Evolutionary conservation across 1,140 invertebrate species (phyloP), one percentile per base, ranked within the genome.

Genomic region (Leptinotarsa lineolata): DNA sequence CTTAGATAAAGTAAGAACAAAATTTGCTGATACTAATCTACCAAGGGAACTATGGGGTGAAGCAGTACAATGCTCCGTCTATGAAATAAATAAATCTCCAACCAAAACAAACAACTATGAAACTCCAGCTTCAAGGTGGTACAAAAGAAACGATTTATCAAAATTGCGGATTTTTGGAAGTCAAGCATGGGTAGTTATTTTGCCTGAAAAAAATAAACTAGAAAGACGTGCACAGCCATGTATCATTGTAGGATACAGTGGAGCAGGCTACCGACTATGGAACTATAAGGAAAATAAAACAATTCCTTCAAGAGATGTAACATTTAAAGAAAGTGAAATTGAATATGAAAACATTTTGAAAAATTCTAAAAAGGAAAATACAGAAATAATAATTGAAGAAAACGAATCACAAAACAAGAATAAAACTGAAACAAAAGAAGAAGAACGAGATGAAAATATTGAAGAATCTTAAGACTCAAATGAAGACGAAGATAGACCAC

Each of bases 41-140:
- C 21, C 70, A 13, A 78, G 71, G 58, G 20, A 76, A 60, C 68
- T 81, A 24, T 83, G 81, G 81, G 48, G 78, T 71, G 81, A 82
- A 77, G 80, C 82, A 15, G 68, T 83, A 18, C n/a, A 22, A 13
- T 67, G 68, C 58, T 54, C 80, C 20, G 70, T 72, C 0, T 84
- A 81, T 58, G 21, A 81, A n/a, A n/a, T 82, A 24, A 85, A 84
- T 65, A 70, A 76, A 66, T 75, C 77, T 2, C 74, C 72, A 15
- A 73, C 54, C 2, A 46, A 3, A 44, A 68, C 68, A 22, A 20
- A 70, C 20, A 54, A 72, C 24, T 13, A 39, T 12, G 48, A 45
- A 8, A 6, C 39, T 4, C 44, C 65, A 45, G 65, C 30, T n/a
- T n/a, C 18, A 44, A 65, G 15, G n/a, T 22, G 20, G 18, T 30